phyloP scores from a whole-genome alignment of 2,888 invertebrate genomes.

The Macaria notata region DNA sequence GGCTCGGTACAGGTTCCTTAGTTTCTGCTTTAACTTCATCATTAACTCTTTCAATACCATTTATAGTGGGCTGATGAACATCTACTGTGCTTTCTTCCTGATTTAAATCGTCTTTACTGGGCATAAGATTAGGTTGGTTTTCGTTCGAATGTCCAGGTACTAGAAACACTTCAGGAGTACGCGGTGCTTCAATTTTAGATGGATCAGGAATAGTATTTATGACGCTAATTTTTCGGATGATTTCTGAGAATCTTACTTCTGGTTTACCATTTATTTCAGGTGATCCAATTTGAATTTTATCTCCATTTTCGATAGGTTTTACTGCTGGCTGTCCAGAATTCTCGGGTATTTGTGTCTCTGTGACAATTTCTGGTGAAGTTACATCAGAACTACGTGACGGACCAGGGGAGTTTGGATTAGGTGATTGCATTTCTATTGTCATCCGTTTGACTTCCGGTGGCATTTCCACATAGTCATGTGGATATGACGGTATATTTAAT shows the following conservation, averaged over 20 bases:
- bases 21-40: slow-evolving; percentile 10
- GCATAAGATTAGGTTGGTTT: background rate
- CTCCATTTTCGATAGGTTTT: background rate
- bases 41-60: slow-evolving; percentile 23
- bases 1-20: slow-evolving; percentile 33
- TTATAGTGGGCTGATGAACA: background rate
- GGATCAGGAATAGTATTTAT: slow-evolving; percentile 1
- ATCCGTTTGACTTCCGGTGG: slow-evolving; percentile 53
- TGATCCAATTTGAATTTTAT: background rate
- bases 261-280: background rate
- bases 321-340: background rate
- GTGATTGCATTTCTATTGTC: slow-evolving; percentile 41
- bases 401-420: slow-evolving; percentile 7
- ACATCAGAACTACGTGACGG: background rate
- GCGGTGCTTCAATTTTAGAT: slow-evolving; percentile 29
- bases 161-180: slow-evolving; percentile 65
- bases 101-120: slow-evolving; percentile 7
- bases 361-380: background rate
- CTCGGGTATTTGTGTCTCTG: background rate
- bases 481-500: slow-evolving; percentile 61
- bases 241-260: no score
- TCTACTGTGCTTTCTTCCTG: background rate
- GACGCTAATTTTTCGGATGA: no score
- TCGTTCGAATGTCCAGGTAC: slow-evolving; percentile 43
- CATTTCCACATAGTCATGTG: slow-evolving; percentile 71